Conservation (phyloP, 2,888 invertebrate genomes). For the Meta bourneti region DNA sequence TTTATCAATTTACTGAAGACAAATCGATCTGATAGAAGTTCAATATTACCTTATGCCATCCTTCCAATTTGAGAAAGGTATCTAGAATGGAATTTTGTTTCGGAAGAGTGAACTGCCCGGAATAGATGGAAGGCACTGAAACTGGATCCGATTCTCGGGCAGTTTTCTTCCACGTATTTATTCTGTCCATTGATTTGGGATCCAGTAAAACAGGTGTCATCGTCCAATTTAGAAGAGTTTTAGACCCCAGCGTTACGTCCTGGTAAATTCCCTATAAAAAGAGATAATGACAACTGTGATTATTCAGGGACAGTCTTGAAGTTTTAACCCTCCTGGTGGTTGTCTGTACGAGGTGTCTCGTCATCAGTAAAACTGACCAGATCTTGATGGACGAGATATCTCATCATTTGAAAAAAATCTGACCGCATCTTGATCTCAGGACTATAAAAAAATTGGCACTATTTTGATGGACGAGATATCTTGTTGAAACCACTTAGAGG, state of each 20-base stretch:
- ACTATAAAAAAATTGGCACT: too few relatives aligned
- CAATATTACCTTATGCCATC: constrained; percentile 80
- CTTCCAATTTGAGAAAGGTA: constrained; percentile 80
- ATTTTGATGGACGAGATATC: too few relatives aligned
- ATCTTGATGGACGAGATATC: too few relatives aligned
- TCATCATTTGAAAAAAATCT: too few relatives aligned
- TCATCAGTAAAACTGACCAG: too few relatives aligned
- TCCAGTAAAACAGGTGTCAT: constrained; percentile 81
- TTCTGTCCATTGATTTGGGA: neutral
- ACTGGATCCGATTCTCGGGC: neutral
- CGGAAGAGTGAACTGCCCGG: constrained; percentile 79
- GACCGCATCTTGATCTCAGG: too few relatives aligned
- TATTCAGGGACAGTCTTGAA: too few relatives aligned
- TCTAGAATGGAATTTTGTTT: constrained; percentile 79
- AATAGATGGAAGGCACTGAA: constrained; percentile 79
- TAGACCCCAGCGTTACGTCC: neutral
- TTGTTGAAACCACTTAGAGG: too few relatives aligned
- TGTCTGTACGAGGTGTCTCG: too few relatives aligned
- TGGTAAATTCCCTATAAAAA: neutral
- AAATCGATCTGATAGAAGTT: too few relatives aligned
- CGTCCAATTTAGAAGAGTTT: constrained; percentile 81
- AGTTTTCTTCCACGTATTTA: neutral
- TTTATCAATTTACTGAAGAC: too few relatives aligned
- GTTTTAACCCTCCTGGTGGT: too few relatives aligned
- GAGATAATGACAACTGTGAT: neutral